Conservation (phyloP, 2,888 invertebrate species). For the Nemotelus nigrinus region DNA sequence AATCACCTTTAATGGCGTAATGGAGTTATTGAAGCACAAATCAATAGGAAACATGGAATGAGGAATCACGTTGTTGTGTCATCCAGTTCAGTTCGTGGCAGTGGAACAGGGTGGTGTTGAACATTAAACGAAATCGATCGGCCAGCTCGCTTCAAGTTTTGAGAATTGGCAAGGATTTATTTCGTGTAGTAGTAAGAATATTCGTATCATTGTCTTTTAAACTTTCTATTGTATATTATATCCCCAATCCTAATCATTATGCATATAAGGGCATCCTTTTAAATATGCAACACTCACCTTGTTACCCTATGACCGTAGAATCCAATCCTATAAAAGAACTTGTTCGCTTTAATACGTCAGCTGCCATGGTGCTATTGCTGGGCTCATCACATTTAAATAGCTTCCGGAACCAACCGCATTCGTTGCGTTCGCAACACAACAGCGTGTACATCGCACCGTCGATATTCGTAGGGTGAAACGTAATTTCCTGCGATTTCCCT, state of each 20-base stretch:
- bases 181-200: no score
- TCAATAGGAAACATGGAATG: conserved; percentile 37
- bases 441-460: neutral
- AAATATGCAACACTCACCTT: neutral
- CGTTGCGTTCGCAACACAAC: conserved; percentile 19
- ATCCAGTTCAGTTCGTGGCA: conserved; percentile 13
- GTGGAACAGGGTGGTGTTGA: conserved; percentile 11
- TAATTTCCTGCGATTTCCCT: conserved; percentile 42
- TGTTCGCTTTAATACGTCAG: neutral
- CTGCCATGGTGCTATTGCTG: conserved; percentile 1
- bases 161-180: no score
- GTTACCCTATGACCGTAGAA: neutral
- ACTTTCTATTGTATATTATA: no score
- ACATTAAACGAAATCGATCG: neutral
- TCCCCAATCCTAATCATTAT: no score
- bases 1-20: conserved; percentile 42
- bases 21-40: conserved; percentile 40
- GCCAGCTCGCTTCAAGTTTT: no score
- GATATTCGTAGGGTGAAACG: conserved; percentile 2
- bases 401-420: conserved; percentile 38
- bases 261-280: no score
- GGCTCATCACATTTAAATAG: conserved; percentile 30
- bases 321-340: neutral
- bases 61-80: conserved; percentile 13
- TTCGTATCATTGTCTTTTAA: no score